These are phyloP conservation scores for Abscondita cerata DNA, from an alignment of 2,888 invertebrate species.

Conservation along the genomic window DNA sequence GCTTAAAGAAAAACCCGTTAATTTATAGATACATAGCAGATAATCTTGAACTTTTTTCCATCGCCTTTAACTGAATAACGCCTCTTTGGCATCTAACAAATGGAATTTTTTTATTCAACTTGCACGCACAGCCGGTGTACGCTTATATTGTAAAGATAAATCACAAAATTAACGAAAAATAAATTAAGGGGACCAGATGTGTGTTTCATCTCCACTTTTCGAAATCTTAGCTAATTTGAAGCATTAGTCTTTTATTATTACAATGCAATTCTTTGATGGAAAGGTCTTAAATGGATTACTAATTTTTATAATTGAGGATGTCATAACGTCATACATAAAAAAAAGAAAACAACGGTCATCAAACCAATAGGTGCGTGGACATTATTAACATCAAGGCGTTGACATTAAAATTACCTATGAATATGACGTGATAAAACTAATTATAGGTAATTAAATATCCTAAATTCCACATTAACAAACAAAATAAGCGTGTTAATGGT, in stretches of 20 bases:
- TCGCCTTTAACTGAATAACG: not conserved
- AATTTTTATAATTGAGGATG: too few species aligned
- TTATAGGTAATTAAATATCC: too few species aligned
- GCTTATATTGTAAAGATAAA: conserved; percentile 19
- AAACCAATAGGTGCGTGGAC: too few species aligned
- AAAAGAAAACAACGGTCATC: too few species aligned
- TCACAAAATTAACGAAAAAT: conserved; percentile 22
- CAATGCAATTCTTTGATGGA: not conserved
- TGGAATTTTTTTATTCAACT: conserved; percentile 20
- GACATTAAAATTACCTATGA: too few species aligned
- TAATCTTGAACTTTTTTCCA: not conserved
- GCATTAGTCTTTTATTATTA: not conserved
- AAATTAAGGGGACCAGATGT: conserved; percentile 19
- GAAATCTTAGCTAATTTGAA: not conserved
- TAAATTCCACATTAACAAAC: too few species aligned
- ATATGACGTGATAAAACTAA: too few species aligned
- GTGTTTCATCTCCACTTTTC: conserved; percentile 15
- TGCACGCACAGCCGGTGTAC: conserved; percentile 13
- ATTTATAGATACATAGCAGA: not conserved
- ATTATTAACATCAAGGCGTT: too few species aligned
- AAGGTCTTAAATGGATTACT: too few species aligned
- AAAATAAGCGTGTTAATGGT: too few species aligned
- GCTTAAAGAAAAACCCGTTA: not conserved
- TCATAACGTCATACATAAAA: too few species aligned
- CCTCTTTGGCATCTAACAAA: conserved; percentile 3